Evolutionary conservation across 2,888 invertebrate species (phyloP).

Genomic region (Thalpophila matura): DNA sequence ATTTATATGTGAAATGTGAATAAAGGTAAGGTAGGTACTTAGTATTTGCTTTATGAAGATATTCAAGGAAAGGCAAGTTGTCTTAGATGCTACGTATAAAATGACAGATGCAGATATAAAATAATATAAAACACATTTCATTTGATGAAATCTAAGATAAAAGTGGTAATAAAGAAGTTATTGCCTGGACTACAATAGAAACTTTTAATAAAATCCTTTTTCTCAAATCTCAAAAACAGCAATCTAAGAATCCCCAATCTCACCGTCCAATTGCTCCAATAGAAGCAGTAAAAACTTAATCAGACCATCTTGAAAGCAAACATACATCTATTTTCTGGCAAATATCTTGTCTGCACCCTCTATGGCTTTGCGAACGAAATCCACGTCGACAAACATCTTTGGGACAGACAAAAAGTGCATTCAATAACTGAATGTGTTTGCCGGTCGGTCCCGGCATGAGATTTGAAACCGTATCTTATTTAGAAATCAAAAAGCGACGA

Average conservation of each 20-base stretch:
- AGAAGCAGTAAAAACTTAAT: constrained; percentile 57
- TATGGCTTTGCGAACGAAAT: constrained; percentile 54
- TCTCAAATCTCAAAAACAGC: constrained; percentile 21
- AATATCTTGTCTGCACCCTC: constrained; percentile 46
- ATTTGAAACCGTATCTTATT: constrained; percentile 84
- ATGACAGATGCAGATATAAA: background rate
- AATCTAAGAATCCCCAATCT: constrained; percentile 38
- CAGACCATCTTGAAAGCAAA: constrained; percentile 48
- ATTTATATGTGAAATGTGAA: constrained; percentile 20
- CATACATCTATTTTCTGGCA: constrained; percentile 55
- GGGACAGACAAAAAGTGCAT: constrained; percentile 66
- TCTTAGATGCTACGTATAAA: background rate
- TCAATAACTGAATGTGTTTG: constrained; percentile 69
- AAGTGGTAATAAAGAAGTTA: background rate
- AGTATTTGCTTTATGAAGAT: too few relatives aligned
- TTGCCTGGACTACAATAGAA: background rate
- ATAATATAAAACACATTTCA: background rate
- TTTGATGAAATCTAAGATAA: background rate
- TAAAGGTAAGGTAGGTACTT: background rate
- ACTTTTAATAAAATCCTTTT: constrained; percentile 35
- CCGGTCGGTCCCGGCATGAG: constrained; percentile 67
- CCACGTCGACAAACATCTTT: constrained; percentile 51
- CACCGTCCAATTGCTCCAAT: constrained; percentile 47
- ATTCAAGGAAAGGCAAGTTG: background rate
- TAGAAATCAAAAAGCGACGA: constrained; percentile 77